Base-by-base conservation (phyloP, 2,797 vertebrate species). In the Aulostomus chinensis region DNA sequence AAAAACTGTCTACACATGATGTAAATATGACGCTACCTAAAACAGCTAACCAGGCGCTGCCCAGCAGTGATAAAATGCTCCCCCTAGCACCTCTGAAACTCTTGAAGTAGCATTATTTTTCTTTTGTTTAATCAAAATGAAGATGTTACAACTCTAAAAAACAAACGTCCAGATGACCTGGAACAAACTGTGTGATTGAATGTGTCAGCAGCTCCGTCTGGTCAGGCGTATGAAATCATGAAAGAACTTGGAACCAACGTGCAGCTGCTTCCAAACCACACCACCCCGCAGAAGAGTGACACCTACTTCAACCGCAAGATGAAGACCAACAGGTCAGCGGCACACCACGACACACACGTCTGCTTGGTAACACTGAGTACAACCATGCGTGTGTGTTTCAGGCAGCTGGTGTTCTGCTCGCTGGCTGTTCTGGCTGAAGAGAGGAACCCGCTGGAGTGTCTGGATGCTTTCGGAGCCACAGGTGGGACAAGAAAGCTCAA, bases 301-400 rank as follows among this genome's bases (percentile, higher is more conserved):
- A 95, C 96, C 21, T 99, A 94, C 86, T 98, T 98, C 86, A 99
- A 94, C 90, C 94, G 96, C 65, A 98, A 95, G 91, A 99, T 99
- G 97, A 99, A 98, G 81, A 88, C 91, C 68, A 98, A 98, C 93
- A 93, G 97, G 97, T 96, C 63, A 88, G 84, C 68, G 7, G 15
- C 6, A 31, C 34, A 0, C 1, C 11, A 7, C 11, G 9, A 31
- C 4, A 2, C 12, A 30, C 11, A 6, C 4, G 4, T 30, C 29
- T 30, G 29, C 34, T 20, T 17, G n/a, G n/a, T n/a, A n/a, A n/a
- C 7, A n/a, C 22, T 24, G 22, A 24, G 4, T 24, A 4, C 22
- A 4, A 24, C 22, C 22, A 8, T 24, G 22, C 8, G 22, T 24
- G 22, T 24, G 16, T 24, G 7, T 40, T 87, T 2, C 70, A 99